Evolutionary conservation across 2,113 vertebrate genomes (phyloP).

Genomic region (Phalacrocorax brasilianus): DNA sequence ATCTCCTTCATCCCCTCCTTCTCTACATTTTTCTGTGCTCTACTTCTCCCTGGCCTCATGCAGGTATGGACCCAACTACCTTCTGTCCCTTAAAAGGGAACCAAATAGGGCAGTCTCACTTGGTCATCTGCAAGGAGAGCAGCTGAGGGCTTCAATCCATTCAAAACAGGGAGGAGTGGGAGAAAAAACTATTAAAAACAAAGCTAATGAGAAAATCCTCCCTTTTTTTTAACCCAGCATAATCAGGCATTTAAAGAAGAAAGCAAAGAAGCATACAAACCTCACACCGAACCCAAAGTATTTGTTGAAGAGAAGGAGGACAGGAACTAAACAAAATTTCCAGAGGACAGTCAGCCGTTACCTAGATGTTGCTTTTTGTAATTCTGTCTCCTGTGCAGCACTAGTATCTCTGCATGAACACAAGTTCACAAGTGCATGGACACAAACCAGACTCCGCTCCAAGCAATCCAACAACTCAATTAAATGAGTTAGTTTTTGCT

Average conservation of each 20-base stretch:
- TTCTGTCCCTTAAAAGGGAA: not conserved
- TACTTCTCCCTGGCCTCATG: not conserved
- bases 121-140: not conserved
- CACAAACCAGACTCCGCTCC: not conserved
- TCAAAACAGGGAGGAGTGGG: not conserved
- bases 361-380: not conserved
- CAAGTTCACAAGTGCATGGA: not conserved
- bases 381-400: not conserved
- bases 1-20: not conserved
- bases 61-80: not conserved
- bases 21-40: not conserved
- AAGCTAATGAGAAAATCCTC: not conserved
- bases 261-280: not conserved
- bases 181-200: not conserved
- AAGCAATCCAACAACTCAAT: not conserved
- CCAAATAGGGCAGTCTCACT: not conserved
- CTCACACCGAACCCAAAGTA: not conserved
- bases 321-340: not conserved
- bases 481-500: not conserved
- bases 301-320: not conserved
- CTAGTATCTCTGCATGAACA: not conserved
- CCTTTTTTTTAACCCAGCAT: not conserved
- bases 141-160: not conserved
- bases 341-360: not conserved
- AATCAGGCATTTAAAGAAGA: not conserved